Conservation (phyloP, 1,140 invertebrate genomes). For the Akabosia matsudoensis region DNA sequence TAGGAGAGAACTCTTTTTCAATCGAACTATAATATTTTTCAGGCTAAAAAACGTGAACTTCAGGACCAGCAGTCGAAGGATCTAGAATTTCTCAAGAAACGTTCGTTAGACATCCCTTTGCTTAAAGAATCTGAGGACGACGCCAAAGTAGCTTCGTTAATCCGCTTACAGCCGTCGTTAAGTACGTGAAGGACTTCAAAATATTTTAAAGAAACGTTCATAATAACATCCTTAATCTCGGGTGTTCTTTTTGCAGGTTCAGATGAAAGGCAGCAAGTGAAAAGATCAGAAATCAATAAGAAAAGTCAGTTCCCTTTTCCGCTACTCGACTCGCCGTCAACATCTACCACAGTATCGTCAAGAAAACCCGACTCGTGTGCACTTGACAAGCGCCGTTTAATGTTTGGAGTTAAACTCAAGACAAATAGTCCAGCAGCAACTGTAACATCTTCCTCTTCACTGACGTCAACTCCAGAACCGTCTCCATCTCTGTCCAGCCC, state of each 20-base stretch:
- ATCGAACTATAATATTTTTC: slow-evolving; percentile 49
- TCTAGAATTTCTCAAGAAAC: slow-evolving; percentile 69
- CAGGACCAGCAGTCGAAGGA: slow-evolving; percentile 66
- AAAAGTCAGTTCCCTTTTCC: slow-evolving; percentile 39
- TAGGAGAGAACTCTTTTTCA: slow-evolving; percentile 15
- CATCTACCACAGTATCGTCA: neutral
- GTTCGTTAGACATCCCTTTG: slow-evolving; percentile 71
- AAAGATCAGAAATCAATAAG: slow-evolving; percentile 37
- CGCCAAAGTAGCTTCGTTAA: slow-evolving; percentile 68
- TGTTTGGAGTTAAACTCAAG: slow-evolving; percentile 1
- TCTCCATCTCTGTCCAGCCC: too few relatives aligned
- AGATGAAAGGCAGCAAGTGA: slow-evolving; percentile 39
- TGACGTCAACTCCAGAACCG: too few relatives aligned
- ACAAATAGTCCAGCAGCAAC: neutral
- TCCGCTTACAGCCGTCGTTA: slow-evolving; percentile 61
- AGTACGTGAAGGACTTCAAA: slow-evolving; percentile 43
- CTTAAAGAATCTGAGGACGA: slow-evolving; percentile 77
- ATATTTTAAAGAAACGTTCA: slow-evolving; percentile 38
- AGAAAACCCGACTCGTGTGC: neutral
- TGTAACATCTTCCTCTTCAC: too few relatives aligned
- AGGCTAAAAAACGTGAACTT: slow-evolving; percentile 72
- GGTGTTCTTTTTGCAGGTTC: slow-evolving; percentile 39
- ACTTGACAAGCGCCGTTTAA: neutral
- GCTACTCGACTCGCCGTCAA: neutral
- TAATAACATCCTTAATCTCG: slow-evolving; percentile 59